Conservation (phyloP, 2,888 invertebrate species). For the Danaus chrysippus region DNA sequence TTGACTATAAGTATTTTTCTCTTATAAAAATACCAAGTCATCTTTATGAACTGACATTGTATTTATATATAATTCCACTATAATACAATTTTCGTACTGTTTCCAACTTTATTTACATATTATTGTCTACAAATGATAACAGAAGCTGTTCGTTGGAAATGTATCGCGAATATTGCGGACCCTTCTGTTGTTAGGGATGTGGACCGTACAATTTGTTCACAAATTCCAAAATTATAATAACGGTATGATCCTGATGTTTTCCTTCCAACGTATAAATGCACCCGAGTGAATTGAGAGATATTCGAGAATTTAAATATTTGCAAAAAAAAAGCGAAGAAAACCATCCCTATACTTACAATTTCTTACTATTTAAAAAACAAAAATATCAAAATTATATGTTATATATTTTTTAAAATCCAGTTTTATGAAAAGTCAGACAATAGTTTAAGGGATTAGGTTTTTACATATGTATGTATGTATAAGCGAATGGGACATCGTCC, state of each 20-base stretch:
- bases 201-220: slow-evolving; percentile 5
- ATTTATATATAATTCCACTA: neutral
- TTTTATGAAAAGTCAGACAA: too few species aligned
- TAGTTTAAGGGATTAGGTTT: too few species aligned
- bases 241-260: slow-evolving; percentile 1
- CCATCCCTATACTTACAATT: too few species aligned
- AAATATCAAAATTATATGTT: too few species aligned
- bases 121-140: slow-evolving; percentile 3
- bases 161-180: slow-evolving; percentile 6
- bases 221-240: slow-evolving; percentile 5
- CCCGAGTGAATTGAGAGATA: slow-evolving; percentile 1
- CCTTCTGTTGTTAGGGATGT: slow-evolving; percentile 3
- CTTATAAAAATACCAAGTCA: too few species aligned
- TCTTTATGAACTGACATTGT: too few species aligned
- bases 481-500: too few species aligned
- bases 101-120: slow-evolving; percentile 1
- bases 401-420: too few species aligned
- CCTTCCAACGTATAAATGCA: slow-evolving; percentile 2
- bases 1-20: too few species aligned
- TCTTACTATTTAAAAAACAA: too few species aligned
- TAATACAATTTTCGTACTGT: neutral
- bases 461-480: too few species aligned
- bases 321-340: neutral
- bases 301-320: slow-evolving; percentile 4
- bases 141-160: neutral